Evolutionary conservation across 2,888 invertebrate species (phyloP).

Genomic region (Cantharis flavilabris): DNA sequence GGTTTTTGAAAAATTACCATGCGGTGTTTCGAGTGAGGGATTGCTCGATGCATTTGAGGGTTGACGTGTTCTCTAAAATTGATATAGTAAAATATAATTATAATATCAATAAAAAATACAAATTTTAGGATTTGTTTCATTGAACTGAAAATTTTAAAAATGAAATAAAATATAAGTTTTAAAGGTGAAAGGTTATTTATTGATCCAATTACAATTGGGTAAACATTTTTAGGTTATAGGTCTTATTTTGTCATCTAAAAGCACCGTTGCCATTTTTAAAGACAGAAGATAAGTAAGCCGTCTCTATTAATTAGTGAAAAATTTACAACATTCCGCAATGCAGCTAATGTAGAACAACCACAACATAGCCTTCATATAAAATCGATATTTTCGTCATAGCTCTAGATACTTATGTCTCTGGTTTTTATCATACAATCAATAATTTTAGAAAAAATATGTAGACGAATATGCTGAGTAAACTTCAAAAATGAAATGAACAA

Average conservation of each 20-base stretch:
- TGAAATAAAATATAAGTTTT: background rate
- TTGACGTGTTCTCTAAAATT: too few species aligned
- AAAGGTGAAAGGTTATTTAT: background rate
- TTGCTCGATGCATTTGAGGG: too few species aligned
- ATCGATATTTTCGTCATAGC: conserved; percentile 1
- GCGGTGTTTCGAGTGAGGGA: too few species aligned
- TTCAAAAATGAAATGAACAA: background rate
- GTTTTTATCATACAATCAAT: background rate
- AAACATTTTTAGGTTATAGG: background rate
- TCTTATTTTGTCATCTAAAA: background rate
- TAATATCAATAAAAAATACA: too few species aligned
- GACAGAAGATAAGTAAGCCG: background rate
- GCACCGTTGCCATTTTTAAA: background rate
- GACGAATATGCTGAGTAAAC: background rate
- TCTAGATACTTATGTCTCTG: background rate
- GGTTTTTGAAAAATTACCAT: too few species aligned
- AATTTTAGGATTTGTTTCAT: too few species aligned
- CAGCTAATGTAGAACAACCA: conserved; percentile 9
- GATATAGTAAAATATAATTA: too few species aligned
- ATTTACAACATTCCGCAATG: conserved; percentile 13
- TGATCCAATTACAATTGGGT: background rate
- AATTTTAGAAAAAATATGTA: background rate
- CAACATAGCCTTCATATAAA: background rate
- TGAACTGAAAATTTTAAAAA: background rate
- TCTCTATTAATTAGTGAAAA: background rate